Percentiles rank a stretch among this genome's conserved stretches.
phyloP scores from a whole-genome alignment of 2,797 vertebrate species.

The Alcedo quadribrachys region DNA sequence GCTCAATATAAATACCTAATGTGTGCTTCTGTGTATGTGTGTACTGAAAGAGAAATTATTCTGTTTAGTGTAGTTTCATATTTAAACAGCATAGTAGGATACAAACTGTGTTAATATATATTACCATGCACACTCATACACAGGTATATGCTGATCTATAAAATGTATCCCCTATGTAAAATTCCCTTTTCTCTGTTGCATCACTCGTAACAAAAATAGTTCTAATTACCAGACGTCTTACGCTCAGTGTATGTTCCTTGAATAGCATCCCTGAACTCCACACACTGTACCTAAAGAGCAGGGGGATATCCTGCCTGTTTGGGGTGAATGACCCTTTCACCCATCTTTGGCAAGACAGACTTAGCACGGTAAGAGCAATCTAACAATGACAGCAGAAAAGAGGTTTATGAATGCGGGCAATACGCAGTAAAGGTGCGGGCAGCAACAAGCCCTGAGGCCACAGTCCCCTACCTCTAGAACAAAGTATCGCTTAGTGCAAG shows the following conservation, averaged over 20 bases:
- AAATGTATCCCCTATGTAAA: neutral
- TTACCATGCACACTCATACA: neutral
- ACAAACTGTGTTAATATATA: neutral
- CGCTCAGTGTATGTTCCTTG: neutral
- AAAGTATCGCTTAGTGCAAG: neutral
- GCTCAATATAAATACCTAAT: slow-evolving; percentile 1
- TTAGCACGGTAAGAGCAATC: neutral
- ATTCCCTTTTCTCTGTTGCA: neutral
- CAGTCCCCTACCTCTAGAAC: neutral
- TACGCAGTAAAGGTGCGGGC: neutral
- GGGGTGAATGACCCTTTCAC: neutral
- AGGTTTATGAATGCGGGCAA: neutral
- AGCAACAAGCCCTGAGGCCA: neutral
- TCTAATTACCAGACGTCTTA: neutral
- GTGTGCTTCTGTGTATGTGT: neutral
- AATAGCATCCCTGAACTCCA: neutral
- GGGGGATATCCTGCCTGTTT: neutral
- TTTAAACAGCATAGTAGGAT: neutral
- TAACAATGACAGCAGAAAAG: neutral
- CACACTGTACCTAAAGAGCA: neutral
- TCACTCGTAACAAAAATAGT: neutral
- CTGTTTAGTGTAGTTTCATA: neutral
- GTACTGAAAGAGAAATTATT: neutral
- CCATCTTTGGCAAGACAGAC: neutral
- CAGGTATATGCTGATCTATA: neutral